Conservation (phyloP, 1,140 invertebrate species). For the Bradysia coprophila region DNA sequence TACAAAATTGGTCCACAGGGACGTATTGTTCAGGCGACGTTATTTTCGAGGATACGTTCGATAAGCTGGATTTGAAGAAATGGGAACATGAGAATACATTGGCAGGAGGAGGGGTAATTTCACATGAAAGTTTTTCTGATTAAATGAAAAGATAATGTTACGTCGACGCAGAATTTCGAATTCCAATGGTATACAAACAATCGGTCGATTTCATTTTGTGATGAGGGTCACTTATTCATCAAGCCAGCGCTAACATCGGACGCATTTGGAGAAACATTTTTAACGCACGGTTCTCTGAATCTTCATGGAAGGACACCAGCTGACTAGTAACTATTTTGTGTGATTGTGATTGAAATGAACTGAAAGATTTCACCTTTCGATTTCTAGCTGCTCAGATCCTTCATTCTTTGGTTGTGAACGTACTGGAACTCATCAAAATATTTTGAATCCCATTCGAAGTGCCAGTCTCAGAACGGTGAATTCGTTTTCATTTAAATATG, state of each 20-base stretch:
- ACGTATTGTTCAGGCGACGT: conserved; percentile 18
- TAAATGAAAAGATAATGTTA: conserved; percentile 10
- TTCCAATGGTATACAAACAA: conserved; percentile 35
- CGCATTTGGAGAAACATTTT: conserved; percentile 23
- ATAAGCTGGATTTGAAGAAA: conserved; percentile 24
- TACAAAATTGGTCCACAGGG: background rate
- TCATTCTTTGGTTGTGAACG: conserved; percentile 27
- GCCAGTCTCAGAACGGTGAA: conserved; percentile 30
- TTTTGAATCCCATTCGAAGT: conserved; percentile 28
- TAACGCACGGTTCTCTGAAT: conserved; percentile 24
- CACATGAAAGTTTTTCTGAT: background rate
- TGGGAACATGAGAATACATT: conserved; percentile 36
- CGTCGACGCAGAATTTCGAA: conserved; percentile 29
- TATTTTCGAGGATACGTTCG: conserved; percentile 34
- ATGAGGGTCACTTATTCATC: conserved; percentile 27
- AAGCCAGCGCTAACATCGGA: conserved; percentile 29
- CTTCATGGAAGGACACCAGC: conserved; percentile 4
- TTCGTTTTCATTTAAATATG: conserved; percentile 34
- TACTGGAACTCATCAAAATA: conserved; percentile 11
- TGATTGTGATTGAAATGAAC: background rate
- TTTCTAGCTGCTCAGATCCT: conserved; percentile 9
- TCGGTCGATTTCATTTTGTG: conserved; percentile 27
- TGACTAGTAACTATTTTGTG: background rate
- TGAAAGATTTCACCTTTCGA: background rate
- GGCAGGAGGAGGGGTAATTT: conserved; percentile 24